Base-by-base conservation (phyloP, 2,113 vertebrate genomes). In the Mohoua ochrocephala region DNA sequence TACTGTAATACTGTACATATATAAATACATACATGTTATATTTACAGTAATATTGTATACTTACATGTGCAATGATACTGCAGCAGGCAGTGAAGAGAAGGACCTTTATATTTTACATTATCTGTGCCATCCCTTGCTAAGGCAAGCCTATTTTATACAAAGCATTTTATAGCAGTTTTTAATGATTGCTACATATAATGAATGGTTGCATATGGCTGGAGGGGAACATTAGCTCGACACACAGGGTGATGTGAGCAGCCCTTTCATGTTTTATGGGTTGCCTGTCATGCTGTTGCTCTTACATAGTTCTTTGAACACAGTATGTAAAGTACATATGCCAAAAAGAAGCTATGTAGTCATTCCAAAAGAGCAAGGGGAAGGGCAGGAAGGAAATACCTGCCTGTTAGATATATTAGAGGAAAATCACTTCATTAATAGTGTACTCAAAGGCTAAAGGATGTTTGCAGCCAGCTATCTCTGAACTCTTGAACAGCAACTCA, bases 371-470 rank as follows among this genome's bases (percentile, higher is more conserved):
- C 80, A 75, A 93, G 73, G 60, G 71, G 86, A 93, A 91, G 80
- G 86, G 91, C 94, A 95, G 95, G 93, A 97, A 97, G 95, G 95
- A 96, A 96, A 96, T 95, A 95, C 84, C 95, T 96, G 95, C 83
- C 93, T 87, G 86, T 89, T 93, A 81, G 95, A 95, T 81, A 69
- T 23, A 94, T 78, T 53, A 82, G 91, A 95, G 91, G 45, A 91
- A 92, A 95, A 89, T 87, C 53, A 82, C 81, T 95, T 95, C 73
- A 76, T 95, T 95, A 91, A 87, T 67, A 89, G 73, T 9, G 18
- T 85, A 84, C 84, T 89, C 91, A 95, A 85, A 87, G 70, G 65
- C 84, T 87, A 69, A 82, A 89, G 56, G 57, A 79, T 89, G 77
- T 56, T 94, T 96, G 74, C 84, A 96, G 80, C 39, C 69, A 84